phyloP scores from a whole-genome alignment of 2,888 invertebrate genomes.

The Cinara cedri region DNA sequence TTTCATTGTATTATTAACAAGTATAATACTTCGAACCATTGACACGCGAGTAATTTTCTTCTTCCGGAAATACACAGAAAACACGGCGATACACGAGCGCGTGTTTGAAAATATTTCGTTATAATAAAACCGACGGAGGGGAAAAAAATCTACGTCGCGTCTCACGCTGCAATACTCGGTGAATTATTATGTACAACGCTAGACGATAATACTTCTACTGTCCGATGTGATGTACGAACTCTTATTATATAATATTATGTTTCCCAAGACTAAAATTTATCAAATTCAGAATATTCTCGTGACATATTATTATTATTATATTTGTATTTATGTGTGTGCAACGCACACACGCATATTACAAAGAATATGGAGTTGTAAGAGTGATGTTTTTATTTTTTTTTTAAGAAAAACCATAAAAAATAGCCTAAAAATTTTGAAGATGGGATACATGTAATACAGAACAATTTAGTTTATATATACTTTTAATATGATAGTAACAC shows the following conservation, averaged over 20 bases:
- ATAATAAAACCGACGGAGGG: neutral
- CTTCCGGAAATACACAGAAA: neutral
- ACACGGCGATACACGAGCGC: neutral
- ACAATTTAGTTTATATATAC: no score
- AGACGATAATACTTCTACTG: neutral
- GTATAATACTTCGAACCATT: constrained; percentile 16
- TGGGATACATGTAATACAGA: no score
- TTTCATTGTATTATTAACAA: no score
- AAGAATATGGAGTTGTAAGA: neutral
- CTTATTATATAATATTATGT: constrained; percentile 2
- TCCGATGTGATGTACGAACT: neutral
- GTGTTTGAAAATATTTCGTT: neutral
- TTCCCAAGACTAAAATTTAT: constrained; percentile 33
- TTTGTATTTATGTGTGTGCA: neutral
- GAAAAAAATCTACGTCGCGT: neutral
- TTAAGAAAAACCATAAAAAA: neutral
- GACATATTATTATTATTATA: neutral
- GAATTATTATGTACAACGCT: neutral
- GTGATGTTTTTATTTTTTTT: neutral
- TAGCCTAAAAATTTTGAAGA: no score
- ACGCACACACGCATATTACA: no score
- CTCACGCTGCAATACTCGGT: neutral
- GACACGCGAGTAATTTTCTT: neutral
- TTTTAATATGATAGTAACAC: no score
- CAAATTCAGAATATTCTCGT: neutral